phyloP scores from a whole-genome alignment of 2,888 invertebrate species.

The Sphaerophoria rueppellii region DNA sequence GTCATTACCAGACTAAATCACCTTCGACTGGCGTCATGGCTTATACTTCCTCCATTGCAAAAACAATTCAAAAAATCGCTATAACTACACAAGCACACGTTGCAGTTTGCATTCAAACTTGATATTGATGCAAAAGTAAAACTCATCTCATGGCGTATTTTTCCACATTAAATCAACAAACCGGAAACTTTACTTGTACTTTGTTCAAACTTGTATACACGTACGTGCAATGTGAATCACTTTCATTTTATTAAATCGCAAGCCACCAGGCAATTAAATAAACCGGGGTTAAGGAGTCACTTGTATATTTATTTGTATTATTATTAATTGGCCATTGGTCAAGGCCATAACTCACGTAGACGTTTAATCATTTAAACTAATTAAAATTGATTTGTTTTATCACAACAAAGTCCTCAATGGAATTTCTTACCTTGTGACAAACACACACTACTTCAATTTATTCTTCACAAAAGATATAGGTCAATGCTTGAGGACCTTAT shows the following conservation, averaged over 20 bases:
- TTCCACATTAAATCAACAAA: slow-evolving; percentile 39
- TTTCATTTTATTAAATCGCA: slow-evolving; percentile 14
- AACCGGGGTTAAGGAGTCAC: background rate
- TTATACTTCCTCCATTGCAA: background rate
- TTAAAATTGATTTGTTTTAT: slow-evolving; percentile 16
- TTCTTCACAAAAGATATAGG: slow-evolving; percentile 35
- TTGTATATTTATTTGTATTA: too few species aligned
- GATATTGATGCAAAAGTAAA: slow-evolving; percentile 34
- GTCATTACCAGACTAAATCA: background rate
- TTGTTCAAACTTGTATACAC: background rate
- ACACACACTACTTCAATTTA: slow-evolving; percentile 26
- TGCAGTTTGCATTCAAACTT: background rate
- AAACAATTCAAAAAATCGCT: slow-evolving; percentile 4
- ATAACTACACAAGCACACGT: background rate
- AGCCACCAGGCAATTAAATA: background rate
- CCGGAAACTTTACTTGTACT: slow-evolving; percentile 38
- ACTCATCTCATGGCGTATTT: slow-evolving; percentile 12
- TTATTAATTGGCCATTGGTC: slow-evolving; percentile 34
- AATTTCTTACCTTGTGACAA: slow-evolving; percentile 43
- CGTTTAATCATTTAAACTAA: background rate
- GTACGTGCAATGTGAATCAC: slow-evolving; percentile 32
- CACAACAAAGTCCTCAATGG: slow-evolving; percentile 23
- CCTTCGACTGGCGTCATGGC: background rate
- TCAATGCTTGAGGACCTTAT: background rate
- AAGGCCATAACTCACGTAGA: background rate